phyloP scores from a whole-genome alignment of 2,888 invertebrate genomes.

The Tinea pellionella region DNA sequence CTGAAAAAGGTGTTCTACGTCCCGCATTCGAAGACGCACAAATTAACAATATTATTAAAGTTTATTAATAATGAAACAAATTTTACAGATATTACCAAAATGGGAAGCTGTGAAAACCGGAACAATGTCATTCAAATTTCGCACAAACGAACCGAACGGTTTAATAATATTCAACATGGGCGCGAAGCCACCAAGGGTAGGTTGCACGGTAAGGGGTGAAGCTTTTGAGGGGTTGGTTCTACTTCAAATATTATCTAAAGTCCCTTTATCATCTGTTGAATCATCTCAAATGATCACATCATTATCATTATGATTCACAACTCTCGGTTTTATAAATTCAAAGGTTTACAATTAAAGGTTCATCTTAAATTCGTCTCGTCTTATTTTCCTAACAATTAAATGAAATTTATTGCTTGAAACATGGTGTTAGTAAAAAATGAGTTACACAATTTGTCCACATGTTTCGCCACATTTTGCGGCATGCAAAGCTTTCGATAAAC shows the following conservation, averaged over 20 bases:
- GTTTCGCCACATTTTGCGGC: too few relatives aligned
- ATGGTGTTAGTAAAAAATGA: too few relatives aligned
- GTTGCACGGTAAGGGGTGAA: constrained; percentile 73
- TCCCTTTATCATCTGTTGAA: constrained; percentile 1
- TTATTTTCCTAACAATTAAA: too few relatives aligned
- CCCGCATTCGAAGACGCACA: too few relatives aligned
- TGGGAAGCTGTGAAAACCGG: constrained; percentile 93
- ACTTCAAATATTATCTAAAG: constrained; percentile 13
- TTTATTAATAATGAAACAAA: too few relatives aligned
- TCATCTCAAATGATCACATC: background rate
- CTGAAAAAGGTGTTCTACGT: too few relatives aligned
- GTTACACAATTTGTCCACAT: too few relatives aligned
- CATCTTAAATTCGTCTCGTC: too few relatives aligned
- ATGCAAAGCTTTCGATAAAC: too few relatives aligned
- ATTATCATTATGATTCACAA: background rate
- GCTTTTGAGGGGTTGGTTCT: constrained; percentile 54
- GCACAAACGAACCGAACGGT: constrained; percentile 95
- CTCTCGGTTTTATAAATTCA: background rate
- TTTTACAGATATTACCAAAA: constrained; percentile 81
- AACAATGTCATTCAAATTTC: constrained; percentile 92
- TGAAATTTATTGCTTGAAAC: too few relatives aligned
- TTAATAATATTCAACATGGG: constrained; percentile 93
- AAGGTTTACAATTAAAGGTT: too few relatives aligned
- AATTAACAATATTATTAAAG: too few relatives aligned
- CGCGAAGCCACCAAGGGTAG: constrained; percentile 79